Evolutionary conservation across 2,797 vertebrate genomes (phyloP).

Genomic region (Bradypodion ventrale): DNA sequence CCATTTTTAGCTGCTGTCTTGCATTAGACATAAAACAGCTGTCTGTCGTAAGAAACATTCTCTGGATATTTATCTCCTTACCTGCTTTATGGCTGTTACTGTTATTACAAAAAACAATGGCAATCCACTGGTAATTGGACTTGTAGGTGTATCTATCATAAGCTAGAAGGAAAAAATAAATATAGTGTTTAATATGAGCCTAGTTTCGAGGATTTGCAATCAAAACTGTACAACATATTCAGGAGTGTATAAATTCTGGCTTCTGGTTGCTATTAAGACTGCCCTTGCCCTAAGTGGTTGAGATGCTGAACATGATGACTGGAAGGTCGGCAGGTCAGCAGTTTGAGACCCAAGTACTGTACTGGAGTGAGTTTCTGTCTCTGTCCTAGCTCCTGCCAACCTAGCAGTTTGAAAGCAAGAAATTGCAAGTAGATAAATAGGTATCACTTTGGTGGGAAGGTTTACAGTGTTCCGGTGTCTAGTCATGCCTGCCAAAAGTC

Average conservation of each 20-base stretch:
- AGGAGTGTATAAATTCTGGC: not conserved
- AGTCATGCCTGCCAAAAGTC: too few species aligned
- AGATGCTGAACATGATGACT: too few species aligned
- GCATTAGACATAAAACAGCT: not conserved
- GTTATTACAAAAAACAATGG: slow-evolving; percentile 99
- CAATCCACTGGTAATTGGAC: slow-evolving; percentile 97
- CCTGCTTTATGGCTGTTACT: slow-evolving; percentile 99
- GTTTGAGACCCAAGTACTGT: too few species aligned
- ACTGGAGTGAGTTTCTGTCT: too few species aligned
- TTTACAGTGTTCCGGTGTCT: too few species aligned
- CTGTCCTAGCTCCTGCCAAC: too few species aligned
- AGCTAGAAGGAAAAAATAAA: slow-evolving; percentile 78
- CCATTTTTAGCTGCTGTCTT: not conserved
- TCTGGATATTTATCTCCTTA: slow-evolving; percentile 65
- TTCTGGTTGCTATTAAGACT: not conserved
- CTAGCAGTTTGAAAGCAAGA: too few species aligned
- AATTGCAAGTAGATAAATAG: too few species aligned
- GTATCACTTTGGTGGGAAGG: too few species aligned
- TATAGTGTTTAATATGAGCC: slow-evolving; percentile 22
- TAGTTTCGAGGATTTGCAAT: slow-evolving; percentile 25
- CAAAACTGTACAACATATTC: not conserved
- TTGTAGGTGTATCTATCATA: slow-evolving; percentile 99
- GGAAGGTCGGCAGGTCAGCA: too few species aligned
- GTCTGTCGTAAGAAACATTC: not conserved
- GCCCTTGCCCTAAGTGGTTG: too few species aligned